Evolutionary conservation across 2,113 vertebrate genomes (phyloP), one percentile per base, ranked within the genome.

Genomic region (Agapornis roseicollis): DNA sequence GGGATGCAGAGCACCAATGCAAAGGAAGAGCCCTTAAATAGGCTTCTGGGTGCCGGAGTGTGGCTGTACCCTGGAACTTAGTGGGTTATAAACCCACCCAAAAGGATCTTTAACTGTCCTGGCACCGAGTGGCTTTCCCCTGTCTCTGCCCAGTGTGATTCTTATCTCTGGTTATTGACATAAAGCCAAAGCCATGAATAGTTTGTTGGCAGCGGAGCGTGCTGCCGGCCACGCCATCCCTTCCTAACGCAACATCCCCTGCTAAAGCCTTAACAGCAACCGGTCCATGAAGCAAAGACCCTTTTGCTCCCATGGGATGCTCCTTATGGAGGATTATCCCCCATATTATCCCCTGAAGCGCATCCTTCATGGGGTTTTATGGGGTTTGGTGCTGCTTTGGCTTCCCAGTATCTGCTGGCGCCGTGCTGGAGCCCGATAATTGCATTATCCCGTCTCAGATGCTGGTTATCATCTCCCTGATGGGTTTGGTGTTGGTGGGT

Each of bases 61-160:
- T 0, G 0, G 16, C 37, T 0, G 0, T 35, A 0, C 27, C 25
- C 37, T 0, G 1, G 72, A 35, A 8, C 3, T 86, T 6, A 4
- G 53, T 0, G 41, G 13, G 46, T 70, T 53, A 14, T 25, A 19
- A 91, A 87, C 29, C 3, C 24, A 24, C 28, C 41, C 1, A 11
- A 22, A 16, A 70, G 53, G 78, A 35, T 74, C 91, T 84, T 35
- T 37, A 49, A 14, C 25, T 28, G 39, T 24, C 35, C 47, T n/a
- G 78, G 65, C 92, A 74, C 60, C 1, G 4, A 63, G 55, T 53
- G 85, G 28, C 88, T 95, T 84, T 79, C 52, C 42, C 42, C 90
- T 5, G 53, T 81, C 88, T 79, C 93, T 85, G 81, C 78, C 78
- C 25, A 1, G 24, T 28, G 85, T 0, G 94, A 94, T 96, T 88